Base-by-base conservation (phyloP, 2,113 vertebrate genomes). In the Meles meles region DNA sequence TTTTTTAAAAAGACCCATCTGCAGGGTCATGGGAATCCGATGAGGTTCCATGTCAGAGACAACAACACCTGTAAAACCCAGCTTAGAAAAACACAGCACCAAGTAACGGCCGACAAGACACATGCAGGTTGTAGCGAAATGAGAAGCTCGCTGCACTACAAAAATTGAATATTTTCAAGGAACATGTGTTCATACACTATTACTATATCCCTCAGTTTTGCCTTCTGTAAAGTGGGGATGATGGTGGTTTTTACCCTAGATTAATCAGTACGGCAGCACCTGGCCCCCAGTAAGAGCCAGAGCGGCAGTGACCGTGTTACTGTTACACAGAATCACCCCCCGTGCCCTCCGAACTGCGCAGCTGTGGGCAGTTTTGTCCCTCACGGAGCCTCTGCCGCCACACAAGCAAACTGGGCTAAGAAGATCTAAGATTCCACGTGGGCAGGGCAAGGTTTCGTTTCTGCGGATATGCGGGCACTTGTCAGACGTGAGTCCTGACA, bases 91-190 rank as follows among this genome's bases (percentile, higher is more conserved):
- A 20, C 17, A 67, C 21, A 59, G 4, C 0, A 4, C 31, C 6
- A 29, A 21, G 25, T n/a, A 17, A 18, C 6, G 8, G 39, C 44
- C 23, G 25, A 76, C 61, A 39, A 15, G 23, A 37, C 5, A 6
- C 3, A 29, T 6, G 39, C 1, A 31, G 17, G 2, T 49, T n/a
- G 6, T 13, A 21, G 39, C 5, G 23, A 61, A 49, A 10, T 2
- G 29, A 21, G 18, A 59, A 23, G 39, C n/a, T 61, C 7, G 11
- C 47, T 37, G 61, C 49, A 17, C 14, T 25, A 39, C 3, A 44
- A 67, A 47, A 15, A 29, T n/a, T 84, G 20, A 29, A 29, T 47
- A 18, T 49, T 79, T 79, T 49, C 42, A 47, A 71, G 71, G 21
- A 90, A 34, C 47, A 37, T 77, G 57, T n/a, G 57, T 63, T 47